Percentiles rank a stretch among this genome's conserved stretches.
phyloP scores from a whole-genome alignment of 2,797 vertebrate species.

The Ctenosaura bakeri region DNA sequence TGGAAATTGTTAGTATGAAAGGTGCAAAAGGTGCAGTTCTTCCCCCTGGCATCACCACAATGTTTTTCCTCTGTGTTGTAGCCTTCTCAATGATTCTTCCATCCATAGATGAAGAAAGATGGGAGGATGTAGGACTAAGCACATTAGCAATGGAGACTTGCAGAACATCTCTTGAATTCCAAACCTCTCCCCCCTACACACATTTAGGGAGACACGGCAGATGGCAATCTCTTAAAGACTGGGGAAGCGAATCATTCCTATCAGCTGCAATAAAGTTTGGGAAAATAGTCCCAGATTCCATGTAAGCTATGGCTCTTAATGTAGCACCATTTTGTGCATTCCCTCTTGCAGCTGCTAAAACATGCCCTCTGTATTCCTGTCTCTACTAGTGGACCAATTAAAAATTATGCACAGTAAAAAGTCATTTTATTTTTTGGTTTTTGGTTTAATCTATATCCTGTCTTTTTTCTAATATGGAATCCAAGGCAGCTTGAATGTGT shows the following conservation, averaged over 20 bases:
- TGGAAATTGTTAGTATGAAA: no score
- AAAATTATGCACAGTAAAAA: neutral
- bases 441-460: no score
- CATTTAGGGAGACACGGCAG: neutral
- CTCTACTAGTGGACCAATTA: no score
- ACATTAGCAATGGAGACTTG: neutral
- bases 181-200: no score
- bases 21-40: no score
- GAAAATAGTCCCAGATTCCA: neutral
- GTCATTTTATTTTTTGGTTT: neutral
- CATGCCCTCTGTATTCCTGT: neutral
- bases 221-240: neutral
- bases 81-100: neutral
- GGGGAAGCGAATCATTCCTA: neutral
- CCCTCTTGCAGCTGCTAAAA: neutral
- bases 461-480: no score
- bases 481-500: no score
- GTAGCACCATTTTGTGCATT: neutral
- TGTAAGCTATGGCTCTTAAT: neutral
- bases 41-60: no score
- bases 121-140: no score
- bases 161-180: neutral
- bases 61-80: no score
- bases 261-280: neutral
- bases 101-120: neutral